Base-by-base conservation (phyloP, 2,797 vertebrate genomes). In the Octomys mimax region DNA sequence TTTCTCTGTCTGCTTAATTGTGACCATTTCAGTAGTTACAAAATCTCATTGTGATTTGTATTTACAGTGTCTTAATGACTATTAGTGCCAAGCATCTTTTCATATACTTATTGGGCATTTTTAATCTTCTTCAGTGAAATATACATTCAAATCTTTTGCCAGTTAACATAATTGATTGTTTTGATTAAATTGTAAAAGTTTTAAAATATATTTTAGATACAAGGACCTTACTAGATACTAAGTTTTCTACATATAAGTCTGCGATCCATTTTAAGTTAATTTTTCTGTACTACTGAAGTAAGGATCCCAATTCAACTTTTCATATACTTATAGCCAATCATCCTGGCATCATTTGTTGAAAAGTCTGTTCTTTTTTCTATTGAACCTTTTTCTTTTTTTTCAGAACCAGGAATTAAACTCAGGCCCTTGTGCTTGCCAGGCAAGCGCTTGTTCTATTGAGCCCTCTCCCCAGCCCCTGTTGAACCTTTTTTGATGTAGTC, bases 121-220 rank as follows among this genome's bases (percentile, higher is more conserved):
- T 46, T 66, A 52, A 14, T 52, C 21, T 64, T 64, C 14, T 68
- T 68, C 26, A 18, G 46, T 68, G 33, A 85, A n/a, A 70, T 85
- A 26, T 36, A 31, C 24, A n/a, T 85, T 52, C 33, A 68, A 26
- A 28, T 68, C 21, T 36, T 70, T 54, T 16, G 18, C 83, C 22
- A 86, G 6, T 54, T 68, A 70, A 70, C 62, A 86, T 36, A 90
- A 22, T 89, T 85, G 24, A 33, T 42, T 75, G 75, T 81, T 75
- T 85, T 85, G 68, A 83, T 92, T 95, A 49, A 90, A 36, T 95
- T 77, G 6, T 80, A 33, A 84, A 88, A 39, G n/a, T 86, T 28
- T 84, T 89, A 92, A 70, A 68, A 28, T 75, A 28, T 89, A 87
- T 89, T 87, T 49, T 89, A 18, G 28, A 59, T 82, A 71, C 36